Base-by-base conservation (phyloP, 1,140 invertebrate genomes). In the Cydia fagiglandana region DNA sequence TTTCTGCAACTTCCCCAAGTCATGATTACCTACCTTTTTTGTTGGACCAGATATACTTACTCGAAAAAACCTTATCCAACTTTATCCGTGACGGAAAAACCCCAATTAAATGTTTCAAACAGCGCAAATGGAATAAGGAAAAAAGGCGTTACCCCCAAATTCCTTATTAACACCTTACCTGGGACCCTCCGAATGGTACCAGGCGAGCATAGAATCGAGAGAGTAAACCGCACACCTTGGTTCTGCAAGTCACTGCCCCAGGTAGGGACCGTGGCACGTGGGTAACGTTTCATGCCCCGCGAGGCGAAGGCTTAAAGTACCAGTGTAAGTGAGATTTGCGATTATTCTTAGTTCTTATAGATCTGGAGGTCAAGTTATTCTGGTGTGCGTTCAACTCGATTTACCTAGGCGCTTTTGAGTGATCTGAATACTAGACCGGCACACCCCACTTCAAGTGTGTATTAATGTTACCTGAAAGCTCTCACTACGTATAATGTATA, bases 81-180 rank as follows among this genome's bases (percentile, higher is more conserved):
- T n/a, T n/a, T n/a, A n/a, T 13, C 41, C 2, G 10, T 10, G 0
- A 45, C 41, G 41, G 2, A 13, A 45, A 0, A 45, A 7, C 41
- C 41, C 41, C 7, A 45, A 45, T 45, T 12, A 45, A 13, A n/a
- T n/a, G n/a, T n/a, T n/a, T n/a, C n/a, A n/a, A n/a, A n/a, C n/a
- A n/a, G n/a, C n/a, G n/a, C n/a, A n/a, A n/a, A n/a, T n/a, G n/a
- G n/a, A n/a, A n/a, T n/a, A n/a, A 15, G 15, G n/a, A 15, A 53
- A 53, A 15, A 53, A 53, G 50, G 50, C 0, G 56, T 15, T 17
- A n/a, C 20, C 20, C 30, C 56, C 20, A 61, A 61, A 61, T 61
- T 10, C 56, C 56, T 61, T 61, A 61, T 61, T 61, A 61, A 61
- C 56, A 61, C 56, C 56, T 61, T 61, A 61, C 56, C 56, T 61